phyloP scores from a whole-genome alignment of 2,797 vertebrate species.

The Nasua narica region DNA sequence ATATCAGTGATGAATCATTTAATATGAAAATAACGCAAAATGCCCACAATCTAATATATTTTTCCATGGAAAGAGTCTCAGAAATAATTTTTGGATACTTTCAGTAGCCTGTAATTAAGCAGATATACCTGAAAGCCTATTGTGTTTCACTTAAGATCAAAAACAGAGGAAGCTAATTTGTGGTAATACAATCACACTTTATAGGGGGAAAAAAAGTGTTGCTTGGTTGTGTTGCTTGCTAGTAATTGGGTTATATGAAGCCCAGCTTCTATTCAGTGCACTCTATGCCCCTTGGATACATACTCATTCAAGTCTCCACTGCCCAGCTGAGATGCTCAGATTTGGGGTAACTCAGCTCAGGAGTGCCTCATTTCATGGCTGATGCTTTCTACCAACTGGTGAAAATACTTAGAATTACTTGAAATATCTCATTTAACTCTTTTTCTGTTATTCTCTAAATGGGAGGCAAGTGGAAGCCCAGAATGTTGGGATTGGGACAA shows the following conservation, averaged over 20 bases:
- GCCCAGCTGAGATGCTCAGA: background rate
- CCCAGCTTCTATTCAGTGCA: background rate
- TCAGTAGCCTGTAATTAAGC: background rate
- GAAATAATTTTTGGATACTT: background rate
- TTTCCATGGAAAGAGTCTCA: background rate
- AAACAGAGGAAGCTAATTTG: background rate
- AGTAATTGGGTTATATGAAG: background rate
- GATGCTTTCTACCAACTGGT: background rate
- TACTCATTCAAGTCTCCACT: background rate
- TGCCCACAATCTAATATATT: background rate
- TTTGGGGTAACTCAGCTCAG: background rate
- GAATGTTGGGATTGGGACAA: background rate
- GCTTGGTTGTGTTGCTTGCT: background rate
- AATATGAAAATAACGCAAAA: background rate
- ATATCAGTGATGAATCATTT: background rate
- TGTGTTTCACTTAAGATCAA: background rate
- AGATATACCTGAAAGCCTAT: background rate
- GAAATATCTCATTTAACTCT: background rate
- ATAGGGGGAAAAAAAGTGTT: background rate
- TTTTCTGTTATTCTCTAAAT: background rate
- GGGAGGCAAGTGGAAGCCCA: background rate
- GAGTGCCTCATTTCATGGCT: rapidly evolving
- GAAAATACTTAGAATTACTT: background rate
- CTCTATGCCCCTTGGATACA: background rate
- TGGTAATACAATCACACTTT: background rate